Base-by-base conservation (phyloP, 64 coral and sea anemone species). In the Pocillopora verrucosa region DNA sequence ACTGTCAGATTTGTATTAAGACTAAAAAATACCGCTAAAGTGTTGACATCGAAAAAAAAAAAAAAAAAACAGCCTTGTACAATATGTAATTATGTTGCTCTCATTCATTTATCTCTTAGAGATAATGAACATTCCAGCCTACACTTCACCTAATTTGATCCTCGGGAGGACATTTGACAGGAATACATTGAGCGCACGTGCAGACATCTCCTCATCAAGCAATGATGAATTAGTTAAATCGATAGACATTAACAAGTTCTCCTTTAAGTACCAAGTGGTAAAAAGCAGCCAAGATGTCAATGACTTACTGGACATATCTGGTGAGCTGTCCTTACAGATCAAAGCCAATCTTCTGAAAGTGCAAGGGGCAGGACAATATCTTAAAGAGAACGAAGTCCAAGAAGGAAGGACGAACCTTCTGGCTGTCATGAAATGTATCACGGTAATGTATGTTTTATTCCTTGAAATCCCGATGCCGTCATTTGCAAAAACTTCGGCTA, bases 221-320 rank as follows among this genome's bases (percentile, higher is more conserved):
- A 37, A 45, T 36, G 4, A 80, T 11, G 30, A 61, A 13, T 0
- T 5, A 0, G 34, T 0, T 26, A 59, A 61, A 30, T 13, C 22
- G 58, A 80, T 20, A 3, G 61, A 80, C 13, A 24, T 80, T 25
- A 80, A 61, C 41, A 9, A 89, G 5, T 89, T 89, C 36, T 73
- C 77, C 57, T 90, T 90, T 56, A 45, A 81, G 36, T 90, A 90
- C 72, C 72, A 72, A 73, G 77, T 90, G 16, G 59, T 90, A 25
- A 38, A 56, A 35, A 90, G 60, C 35, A 80, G 63, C 62, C 34
- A 74, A 80, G 88, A 90, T 56, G 65, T 70, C 77, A 81, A 72
- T 36, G 78, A 90, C 58, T 67, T 90, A 10, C 45, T 90, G 3
- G 77, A 82, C 61, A 82, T 90, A 34, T 90, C 77, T 90, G 88